A percentile compares a stretch with the other conserved stretches of the same genome.
Conservation (phyloP, 2,113 vertebrate species). For the Psettodes erumei region DNA sequence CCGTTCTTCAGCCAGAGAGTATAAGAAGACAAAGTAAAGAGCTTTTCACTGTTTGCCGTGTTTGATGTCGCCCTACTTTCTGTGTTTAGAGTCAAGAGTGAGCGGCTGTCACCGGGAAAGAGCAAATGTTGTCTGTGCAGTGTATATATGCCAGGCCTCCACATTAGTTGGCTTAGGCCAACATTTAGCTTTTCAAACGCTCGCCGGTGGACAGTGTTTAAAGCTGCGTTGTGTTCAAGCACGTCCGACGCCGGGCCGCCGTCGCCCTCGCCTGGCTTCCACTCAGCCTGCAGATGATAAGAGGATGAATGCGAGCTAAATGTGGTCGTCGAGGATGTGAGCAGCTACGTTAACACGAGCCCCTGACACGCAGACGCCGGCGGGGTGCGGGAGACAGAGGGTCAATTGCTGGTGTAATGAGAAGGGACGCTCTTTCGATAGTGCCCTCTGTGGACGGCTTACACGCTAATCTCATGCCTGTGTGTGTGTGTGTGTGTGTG, state of each 20-base stretch:
- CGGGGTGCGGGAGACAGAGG: conserved; percentile 29
- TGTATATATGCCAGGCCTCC: background rate
- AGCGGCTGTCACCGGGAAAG: conserved; percentile 17
- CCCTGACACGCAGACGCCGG: conserved; percentile 27
- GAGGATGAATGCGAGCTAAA: conserved; percentile 40
- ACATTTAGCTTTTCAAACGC: background rate
- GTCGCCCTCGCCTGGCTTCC: background rate
- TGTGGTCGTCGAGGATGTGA: conserved; percentile 5
- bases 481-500: conserved; percentile 16
- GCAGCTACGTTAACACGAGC: conserved; percentile 23
- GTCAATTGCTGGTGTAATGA: conserved; percentile 67
- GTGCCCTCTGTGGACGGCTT: conserved; percentile 58
- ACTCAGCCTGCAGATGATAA: conserved; percentile 3
- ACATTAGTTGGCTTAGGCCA: background rate
- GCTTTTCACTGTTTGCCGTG: conserved; percentile 40
- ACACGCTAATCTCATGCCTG: conserved; percentile 64
- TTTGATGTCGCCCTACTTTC: conserved; percentile 53
- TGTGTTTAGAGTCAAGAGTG: conserved; percentile 22
- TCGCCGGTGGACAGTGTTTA: background rate
- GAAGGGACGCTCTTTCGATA: conserved; percentile 54
- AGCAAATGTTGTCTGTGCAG: background rate
- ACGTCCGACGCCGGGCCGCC: background rate
- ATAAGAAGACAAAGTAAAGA: conserved; percentile 42
- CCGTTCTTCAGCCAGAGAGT: conserved; percentile 26
- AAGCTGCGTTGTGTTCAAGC: too few species aligned